Base-by-base conservation (phyloP, 1,140 invertebrate species). In the Sinella curviseta region DNA sequence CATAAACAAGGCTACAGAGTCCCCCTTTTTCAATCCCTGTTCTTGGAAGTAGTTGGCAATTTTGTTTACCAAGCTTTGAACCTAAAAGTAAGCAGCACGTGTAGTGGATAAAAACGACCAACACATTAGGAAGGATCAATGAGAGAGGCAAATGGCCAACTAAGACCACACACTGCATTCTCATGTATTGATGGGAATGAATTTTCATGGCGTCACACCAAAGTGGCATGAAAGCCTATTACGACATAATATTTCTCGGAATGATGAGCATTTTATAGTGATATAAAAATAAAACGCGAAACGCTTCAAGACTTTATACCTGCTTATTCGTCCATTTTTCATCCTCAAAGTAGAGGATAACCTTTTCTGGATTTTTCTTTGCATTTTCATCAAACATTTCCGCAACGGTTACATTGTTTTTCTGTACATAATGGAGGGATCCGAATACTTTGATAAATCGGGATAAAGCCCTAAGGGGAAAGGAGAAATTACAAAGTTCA, bases 1-100 rank as follows among this genome's bases (percentile, higher is more conserved):
- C 91, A 93, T 91, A 79, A 92, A 89, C 0, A 94, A 81, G 3
- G 91, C 91, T 0, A 94, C 88, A 3, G 90, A 89, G 85, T 94
- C 92, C 4, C 91, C 92, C 70, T 89, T 88, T 14, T 83, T 81
- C 70, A 87, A 90, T 0, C 91, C 91, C 20, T 86, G 85, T 36
- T 87, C 86, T 84, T 88, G 84, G 83, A 92, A 91, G 14, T 87
- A 88, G 78, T 90, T 88, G 0, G 90, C 91, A 34, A 93, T 87
- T 82, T 87, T 85, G 83, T 92, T 92, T 55, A 90, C 89, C 77
- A 89, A 89, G 48, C 90, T 87, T 48, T 92, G 89, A 1, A 92
- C 86, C 88, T 90, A 82, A 3, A 84, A 48, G n/a, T n/a, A n/a
- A n/a, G n/a, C n/a, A n/a, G n/a, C n/a, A n/a, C n/a, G n/a, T n/a